Conservation (phyloP, 2,797 vertebrate genomes). For the Knipowitschia caucasica region DNA sequence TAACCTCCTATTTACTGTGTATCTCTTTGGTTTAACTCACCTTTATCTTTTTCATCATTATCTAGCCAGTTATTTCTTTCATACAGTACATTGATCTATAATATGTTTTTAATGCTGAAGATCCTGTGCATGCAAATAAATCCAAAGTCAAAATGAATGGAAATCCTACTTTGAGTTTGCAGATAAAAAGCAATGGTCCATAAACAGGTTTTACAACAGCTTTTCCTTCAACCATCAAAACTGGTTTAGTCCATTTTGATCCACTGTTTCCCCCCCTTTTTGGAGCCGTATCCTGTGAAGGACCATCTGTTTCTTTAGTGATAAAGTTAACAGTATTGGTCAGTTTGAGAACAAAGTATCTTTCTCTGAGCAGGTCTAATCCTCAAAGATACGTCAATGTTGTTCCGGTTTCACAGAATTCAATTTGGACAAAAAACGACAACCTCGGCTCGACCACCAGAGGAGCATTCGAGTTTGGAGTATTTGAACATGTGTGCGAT, state of each 20-base stretch:
- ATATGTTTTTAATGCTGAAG: too few relatives aligned
- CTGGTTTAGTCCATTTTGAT: constrained; percentile 4
- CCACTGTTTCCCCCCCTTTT: constrained; percentile 8
- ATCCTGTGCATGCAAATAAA: too few relatives aligned
- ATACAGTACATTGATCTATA: too few relatives aligned
- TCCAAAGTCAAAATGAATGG: too few relatives aligned
- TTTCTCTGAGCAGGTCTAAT: constrained; percentile 39
- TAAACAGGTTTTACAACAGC: background rate
- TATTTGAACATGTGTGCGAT: background rate
- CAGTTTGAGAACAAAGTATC: constrained; percentile 25
- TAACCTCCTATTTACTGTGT: too few relatives aligned
- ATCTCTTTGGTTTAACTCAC: too few relatives aligned
- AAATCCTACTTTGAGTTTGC: background rate
- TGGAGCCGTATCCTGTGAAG: constrained; percentile 12
- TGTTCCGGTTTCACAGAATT: constrained; percentile 34
- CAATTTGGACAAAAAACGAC: constrained; percentile 46
- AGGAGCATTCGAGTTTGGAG: constrained; percentile 15
- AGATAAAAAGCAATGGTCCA: background rate
- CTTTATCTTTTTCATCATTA: too few relatives aligned
- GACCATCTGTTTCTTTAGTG: constrained; percentile 35
- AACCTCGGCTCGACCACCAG: constrained; percentile 20
- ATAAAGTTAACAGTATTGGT: constrained; percentile 29
- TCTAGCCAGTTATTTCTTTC: too few relatives aligned
- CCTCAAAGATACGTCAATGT: constrained; percentile 27
- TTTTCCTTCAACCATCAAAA: background rate